These are phyloP conservation scores for Thinocorus orbignyianus DNA, from an alignment of 2,113 vertebrate genomes.

Conservation along the genomic window DNA sequence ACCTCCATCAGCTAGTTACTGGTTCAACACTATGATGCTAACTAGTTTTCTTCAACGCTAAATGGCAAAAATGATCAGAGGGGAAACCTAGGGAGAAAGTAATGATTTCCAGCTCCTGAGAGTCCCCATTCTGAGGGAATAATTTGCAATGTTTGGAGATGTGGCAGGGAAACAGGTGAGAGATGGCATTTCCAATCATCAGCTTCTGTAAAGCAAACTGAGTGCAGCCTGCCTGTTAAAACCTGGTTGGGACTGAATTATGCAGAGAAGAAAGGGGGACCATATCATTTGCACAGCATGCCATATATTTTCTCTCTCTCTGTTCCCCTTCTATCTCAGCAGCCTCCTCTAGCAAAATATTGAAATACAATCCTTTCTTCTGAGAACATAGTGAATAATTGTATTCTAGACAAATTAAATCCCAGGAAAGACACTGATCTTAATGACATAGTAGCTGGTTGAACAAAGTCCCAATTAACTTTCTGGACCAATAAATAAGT, in stretches of 20 bases:
- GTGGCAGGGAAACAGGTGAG: background rate
- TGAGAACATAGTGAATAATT: constrained; percentile 8
- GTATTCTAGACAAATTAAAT: constrained; percentile 6
- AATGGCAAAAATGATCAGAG: background rate
- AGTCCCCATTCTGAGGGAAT: background rate
- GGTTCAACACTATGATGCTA: background rate
- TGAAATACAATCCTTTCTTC: background rate
- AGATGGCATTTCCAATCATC: background rate
- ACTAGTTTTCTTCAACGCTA: background rate
- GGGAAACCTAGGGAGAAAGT: background rate
- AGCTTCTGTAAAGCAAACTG: background rate
- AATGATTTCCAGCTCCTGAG: background rate
- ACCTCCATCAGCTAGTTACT: background rate
- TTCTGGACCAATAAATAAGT: background rate
- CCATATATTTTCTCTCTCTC: background rate
- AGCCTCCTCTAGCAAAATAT: background rate
- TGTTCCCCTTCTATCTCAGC: background rate
- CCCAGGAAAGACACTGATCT: background rate
- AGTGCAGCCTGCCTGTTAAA: background rate
- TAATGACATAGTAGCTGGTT: background rate
- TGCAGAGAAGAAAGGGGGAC: constrained; percentile 5
- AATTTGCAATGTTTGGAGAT: background rate
- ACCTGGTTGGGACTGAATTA: background rate
- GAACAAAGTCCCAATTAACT: background rate
- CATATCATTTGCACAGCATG: constrained; percentile 6